phyloP scores from a whole-genome alignment of 1,140 invertebrate species.

The Brevipalpus yothersi region DNA sequence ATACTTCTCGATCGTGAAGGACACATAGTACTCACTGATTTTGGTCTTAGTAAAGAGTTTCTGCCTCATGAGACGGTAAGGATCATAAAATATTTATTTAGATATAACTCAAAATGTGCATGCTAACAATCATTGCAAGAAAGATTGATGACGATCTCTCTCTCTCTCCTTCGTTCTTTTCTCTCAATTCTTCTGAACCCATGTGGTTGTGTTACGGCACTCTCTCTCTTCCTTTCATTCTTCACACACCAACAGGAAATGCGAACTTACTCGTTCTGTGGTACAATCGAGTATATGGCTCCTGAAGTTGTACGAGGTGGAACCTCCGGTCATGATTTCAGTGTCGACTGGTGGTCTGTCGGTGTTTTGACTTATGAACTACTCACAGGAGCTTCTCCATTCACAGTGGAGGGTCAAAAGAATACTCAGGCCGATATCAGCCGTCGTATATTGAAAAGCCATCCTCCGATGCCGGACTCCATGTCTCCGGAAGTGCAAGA shows the following conservation, averaged over 20 bases:
- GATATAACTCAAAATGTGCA: too few species aligned
- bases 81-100: background rate
- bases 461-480: slow-evolving; percentile 63
- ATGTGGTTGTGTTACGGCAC: slow-evolving; percentile 46
- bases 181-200: slow-evolving; percentile 6
- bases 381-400: slow-evolving; percentile 88
- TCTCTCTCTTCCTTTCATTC: slow-evolving; percentile 37
- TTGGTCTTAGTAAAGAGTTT: slow-evolving; percentile 71
- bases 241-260: slow-evolving; percentile 27
- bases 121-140: too few species aligned
- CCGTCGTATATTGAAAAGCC: slow-evolving; percentile 52
- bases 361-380: slow-evolving; percentile 91
- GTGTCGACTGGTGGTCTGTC: slow-evolving; percentile 92
- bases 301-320: slow-evolving; percentile 72
- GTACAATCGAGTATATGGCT: slow-evolving; percentile 90
- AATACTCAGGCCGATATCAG: slow-evolving; percentile 83
- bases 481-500: slow-evolving; percentile 63
- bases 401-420: slow-evolving; percentile 64
- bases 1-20: slow-evolving; percentile 54
- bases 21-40: slow-evolving; percentile 73
- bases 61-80: slow-evolving; percentile 34
- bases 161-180: slow-evolving; percentile 1
- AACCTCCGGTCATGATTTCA: slow-evolving; percentile 59
- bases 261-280: slow-evolving; percentile 86
- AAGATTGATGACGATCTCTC: too few species aligned